Percentiles rank a stretch among this genome's conserved stretches.
Conservation (phyloP, 2,888 invertebrate genomes). For the Drosophila neutralis region DNA sequence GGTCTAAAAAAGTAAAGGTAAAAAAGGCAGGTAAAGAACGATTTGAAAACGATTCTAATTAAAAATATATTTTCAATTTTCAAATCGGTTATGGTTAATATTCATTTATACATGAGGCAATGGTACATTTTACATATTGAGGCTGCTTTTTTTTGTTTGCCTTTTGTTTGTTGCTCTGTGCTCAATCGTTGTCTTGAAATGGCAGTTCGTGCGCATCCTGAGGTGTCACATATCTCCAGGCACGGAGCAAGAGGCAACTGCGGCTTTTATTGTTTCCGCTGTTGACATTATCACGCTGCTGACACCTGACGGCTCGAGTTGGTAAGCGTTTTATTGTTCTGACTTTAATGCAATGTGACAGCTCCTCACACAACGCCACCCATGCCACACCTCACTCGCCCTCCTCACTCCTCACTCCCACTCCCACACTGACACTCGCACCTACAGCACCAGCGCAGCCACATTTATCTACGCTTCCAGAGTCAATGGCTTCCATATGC, state of each 20-base stretch:
- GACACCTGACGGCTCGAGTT: constrained; percentile 65
- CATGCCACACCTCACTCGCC: not conserved
- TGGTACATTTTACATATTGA: constrained; percentile 42
- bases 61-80: not conserved
- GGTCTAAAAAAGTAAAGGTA: too few relatives aligned
- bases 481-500: constrained; percentile 66
- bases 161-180: constrained; percentile 19
- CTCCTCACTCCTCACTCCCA: too few relatives aligned
- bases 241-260: constrained; percentile 70
- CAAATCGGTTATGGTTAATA: not conserved
- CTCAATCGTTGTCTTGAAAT: constrained; percentile 43
- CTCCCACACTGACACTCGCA: not conserved
- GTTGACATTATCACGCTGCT: constrained; percentile 75
- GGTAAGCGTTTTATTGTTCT: constrained; percentile 67
- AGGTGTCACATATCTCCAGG: constrained; percentile 51
- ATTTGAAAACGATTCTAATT: not conserved
- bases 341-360: constrained; percentile 66
- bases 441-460: not conserved
- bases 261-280: constrained; percentile 79
- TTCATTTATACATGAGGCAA: constrained; percentile 5
- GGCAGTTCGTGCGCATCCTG: constrained; percentile 46
- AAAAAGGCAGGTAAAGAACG: not conserved
- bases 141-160: constrained; percentile 16
- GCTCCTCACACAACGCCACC: constrained; percentile 13
- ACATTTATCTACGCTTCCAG: constrained; percentile 33